Evolutionary conservation across 2,888 invertebrate species (phyloP).

Genomic region (Aromia moschata): DNA sequence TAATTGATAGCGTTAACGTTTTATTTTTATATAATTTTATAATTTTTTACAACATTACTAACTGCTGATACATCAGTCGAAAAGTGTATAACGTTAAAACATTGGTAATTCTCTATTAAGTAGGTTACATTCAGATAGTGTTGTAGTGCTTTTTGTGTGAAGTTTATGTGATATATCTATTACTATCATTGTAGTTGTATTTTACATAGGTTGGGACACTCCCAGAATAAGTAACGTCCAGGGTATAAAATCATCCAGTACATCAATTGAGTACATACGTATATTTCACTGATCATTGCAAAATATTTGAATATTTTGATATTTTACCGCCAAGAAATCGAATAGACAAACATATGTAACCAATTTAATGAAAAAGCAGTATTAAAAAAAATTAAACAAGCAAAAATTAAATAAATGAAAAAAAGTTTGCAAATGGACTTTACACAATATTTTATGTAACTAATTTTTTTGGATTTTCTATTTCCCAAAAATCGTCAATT

Average conservation of each 20-base stretch:
- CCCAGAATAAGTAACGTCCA: conserved; percentile 39
- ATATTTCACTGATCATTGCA: too few species aligned
- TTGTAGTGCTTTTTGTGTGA: conserved; percentile 66
- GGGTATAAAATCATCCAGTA: conserved; percentile 34
- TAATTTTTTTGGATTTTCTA: too few species aligned
- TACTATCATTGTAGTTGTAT: conserved; percentile 55
- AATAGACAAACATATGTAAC: too few species aligned
- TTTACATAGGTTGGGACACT: conserved; percentile 34
- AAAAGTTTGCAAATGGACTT: too few species aligned
- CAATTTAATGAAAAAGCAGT: too few species aligned
- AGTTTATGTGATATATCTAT: conserved; percentile 65
- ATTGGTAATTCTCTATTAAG: conserved; percentile 56
- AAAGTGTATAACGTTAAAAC: conserved; percentile 53
- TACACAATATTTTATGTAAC: too few species aligned
- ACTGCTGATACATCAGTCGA: conserved; percentile 51
- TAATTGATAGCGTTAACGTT: conserved; percentile 53
- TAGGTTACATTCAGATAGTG: conserved; percentile 60
- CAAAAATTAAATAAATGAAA: too few species aligned
- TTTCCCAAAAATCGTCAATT: too few species aligned
- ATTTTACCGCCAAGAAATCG: too few species aligned
- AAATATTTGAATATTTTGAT: too few species aligned
- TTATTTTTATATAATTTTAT: conserved; percentile 61
- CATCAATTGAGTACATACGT: too few species aligned
- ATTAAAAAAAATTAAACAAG: too few species aligned
- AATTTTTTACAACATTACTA: conserved; percentile 57